A percentile compares a stretch with the other conserved stretches of the same genome.
phyloP scores from a whole-genome alignment of 2,113 vertebrate species.

The Sphaerodactylus townsendi region DNA sequence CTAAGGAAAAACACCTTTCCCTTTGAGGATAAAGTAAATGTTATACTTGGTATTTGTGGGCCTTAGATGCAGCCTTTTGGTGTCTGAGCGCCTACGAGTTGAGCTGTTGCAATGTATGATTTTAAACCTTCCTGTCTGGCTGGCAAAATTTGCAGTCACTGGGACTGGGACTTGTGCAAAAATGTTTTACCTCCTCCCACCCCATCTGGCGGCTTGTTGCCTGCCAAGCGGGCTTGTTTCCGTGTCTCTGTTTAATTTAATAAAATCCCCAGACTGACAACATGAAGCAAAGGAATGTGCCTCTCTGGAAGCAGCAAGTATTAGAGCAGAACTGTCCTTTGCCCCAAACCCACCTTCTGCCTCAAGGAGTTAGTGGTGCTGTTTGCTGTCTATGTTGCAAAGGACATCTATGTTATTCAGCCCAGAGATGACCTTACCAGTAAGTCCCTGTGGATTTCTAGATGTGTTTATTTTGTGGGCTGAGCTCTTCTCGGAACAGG shows the following conservation, averaged over 20 bases:
- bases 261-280: slow-evolving; percentile 2
- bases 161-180: neutral
- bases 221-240: slow-evolving; percentile 1
- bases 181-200: slow-evolving; percentile 24
- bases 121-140: neutral
- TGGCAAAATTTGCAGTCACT: neutral
- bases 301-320: neutral
- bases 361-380: neutral
- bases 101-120: neutral
- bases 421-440: neutral
- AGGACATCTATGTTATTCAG: neutral
- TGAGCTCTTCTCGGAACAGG: neutral
- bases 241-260: slow-evolving; percentile 26
- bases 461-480: neutral
- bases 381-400: neutral
- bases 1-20: neutral
- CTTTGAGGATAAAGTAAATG: neutral
- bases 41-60: neutral
- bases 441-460: neutral
- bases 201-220: slow-evolving; percentile 12
- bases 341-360: neutral
- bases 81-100: neutral
- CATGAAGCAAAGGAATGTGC: neutral
- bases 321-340: neutral
- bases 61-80: neutral